phyloP scores from a whole-genome alignment of 2,888 invertebrate genomes.

The Nudaria mundana region DNA sequence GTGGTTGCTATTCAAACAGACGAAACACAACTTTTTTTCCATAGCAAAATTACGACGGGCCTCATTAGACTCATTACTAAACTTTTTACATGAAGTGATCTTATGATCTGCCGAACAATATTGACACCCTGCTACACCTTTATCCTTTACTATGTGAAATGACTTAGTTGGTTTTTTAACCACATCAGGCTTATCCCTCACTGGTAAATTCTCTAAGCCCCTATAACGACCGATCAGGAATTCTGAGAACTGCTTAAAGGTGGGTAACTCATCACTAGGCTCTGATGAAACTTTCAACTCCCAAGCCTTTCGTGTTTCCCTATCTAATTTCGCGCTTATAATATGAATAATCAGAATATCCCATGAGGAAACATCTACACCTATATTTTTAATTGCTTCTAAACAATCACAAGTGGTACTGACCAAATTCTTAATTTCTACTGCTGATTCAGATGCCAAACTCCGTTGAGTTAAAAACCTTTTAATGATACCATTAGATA shows the following conservation, averaged over 20 bases:
- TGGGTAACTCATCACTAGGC: neutral
- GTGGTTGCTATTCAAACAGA: too few relatives aligned
- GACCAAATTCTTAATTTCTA: constrained; percentile 4
- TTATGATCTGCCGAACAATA: too few relatives aligned
- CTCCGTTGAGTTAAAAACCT: constrained; percentile 6
- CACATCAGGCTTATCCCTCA: too few relatives aligned
- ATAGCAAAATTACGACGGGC: neutral
- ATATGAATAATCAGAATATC: constrained; percentile 5
- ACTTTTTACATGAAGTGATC: too few relatives aligned
- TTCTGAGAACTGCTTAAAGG: too few relatives aligned
- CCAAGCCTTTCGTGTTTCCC: constrained; percentile 7
- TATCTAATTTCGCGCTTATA: constrained; percentile 3
- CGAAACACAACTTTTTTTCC: neutral
- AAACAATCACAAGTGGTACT: constrained; percentile 11
- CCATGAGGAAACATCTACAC: constrained; percentile 6
- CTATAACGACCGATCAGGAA: too few relatives aligned
- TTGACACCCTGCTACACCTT: too few relatives aligned
- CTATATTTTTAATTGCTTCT: constrained; percentile 8
- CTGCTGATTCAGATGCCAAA: constrained; percentile 5
- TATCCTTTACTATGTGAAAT: too few relatives aligned
- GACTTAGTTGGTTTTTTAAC: too few relatives aligned
- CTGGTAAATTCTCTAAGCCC: too few relatives aligned
- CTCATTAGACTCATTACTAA: too few relatives aligned
- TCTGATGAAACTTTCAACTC: constrained; percentile 2
- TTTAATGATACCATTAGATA: constrained; percentile 10